These are phyloP conservation scores for Phorcus lineatus DNA, from an alignment of 2,888 invertebrate species.

Conservation along the genomic window DNA sequence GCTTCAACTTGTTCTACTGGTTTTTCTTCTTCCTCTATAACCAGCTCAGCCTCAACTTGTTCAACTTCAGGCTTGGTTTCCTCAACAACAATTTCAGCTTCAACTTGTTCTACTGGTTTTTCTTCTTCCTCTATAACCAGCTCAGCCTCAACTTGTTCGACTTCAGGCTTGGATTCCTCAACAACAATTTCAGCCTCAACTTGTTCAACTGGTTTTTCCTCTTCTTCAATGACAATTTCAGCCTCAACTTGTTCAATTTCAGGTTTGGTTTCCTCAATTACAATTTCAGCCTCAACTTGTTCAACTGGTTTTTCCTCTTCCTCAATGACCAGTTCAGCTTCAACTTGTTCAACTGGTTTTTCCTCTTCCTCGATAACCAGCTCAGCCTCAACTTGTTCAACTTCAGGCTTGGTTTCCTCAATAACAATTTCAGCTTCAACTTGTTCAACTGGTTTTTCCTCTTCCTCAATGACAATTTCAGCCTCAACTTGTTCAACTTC, in stretches of 20 bases:
- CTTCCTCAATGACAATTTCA: neutral
- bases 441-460: constrained; percentile 20
- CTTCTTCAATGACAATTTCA: constrained; percentile 31
- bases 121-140: neutral
- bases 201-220: neutral
- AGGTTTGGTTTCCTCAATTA: constrained; percentile 7
- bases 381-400: constrained; percentile 23
- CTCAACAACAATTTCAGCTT: neutral
- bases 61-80: constrained; percentile 4
- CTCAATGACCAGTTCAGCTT: neutral
- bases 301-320: neutral
- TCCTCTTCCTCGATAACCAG: neutral
- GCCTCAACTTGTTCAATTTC: constrained; percentile 37
- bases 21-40: constrained; percentile 14
- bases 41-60: constrained; percentile 29
- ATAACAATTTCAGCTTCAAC: constrained; percentile 3
- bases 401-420: neutral
- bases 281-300: constrained; percentile 22
- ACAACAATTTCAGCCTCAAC: neutral
- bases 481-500: neutral
- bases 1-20: neutral
- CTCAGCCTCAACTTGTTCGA: constrained; percentile 25
- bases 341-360: neutral
- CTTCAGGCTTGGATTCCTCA: constrained; percentile 27
- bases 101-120: constrained; percentile 5